A percentile compares a stretch with the other conserved stretches of the same genome.
phyloP scores from a whole-genome alignment of 2,113 vertebrate genomes.

The Heterochromis multidens region DNA sequence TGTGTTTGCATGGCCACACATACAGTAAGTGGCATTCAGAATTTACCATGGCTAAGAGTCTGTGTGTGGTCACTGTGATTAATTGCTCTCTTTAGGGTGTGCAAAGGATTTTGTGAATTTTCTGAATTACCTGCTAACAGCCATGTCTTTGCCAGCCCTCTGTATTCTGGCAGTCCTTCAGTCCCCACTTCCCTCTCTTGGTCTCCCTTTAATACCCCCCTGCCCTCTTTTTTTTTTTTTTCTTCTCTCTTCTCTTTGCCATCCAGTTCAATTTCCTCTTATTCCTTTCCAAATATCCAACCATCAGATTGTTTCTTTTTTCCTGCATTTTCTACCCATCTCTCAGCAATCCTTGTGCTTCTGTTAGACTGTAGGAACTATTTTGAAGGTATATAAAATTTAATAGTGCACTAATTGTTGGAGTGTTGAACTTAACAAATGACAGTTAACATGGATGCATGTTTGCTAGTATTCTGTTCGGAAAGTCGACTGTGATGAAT shows the following conservation, averaged over 20 bases:
- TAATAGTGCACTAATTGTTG: neutral
- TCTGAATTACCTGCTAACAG: conserved; percentile 20
- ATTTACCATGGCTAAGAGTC: neutral
- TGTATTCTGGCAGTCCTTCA: neutral
- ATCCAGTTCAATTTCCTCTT: neutral
- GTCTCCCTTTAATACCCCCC: neutral
- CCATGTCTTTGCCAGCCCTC: neutral
- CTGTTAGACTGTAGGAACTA: neutral
- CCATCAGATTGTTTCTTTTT: neutral
- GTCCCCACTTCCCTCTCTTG: neutral
- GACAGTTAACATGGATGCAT: accelerated
- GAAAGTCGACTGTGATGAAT: neutral
- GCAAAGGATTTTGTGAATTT: conserved; percentile 5
- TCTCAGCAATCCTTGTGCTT: neutral
- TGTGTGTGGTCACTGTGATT: conserved; percentile 11
- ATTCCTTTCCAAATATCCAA: neutral
- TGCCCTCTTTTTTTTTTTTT: neutral
- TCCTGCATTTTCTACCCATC: neutral
- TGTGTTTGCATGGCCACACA: neutral
- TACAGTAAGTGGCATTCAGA: neutral
- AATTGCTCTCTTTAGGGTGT: conserved; percentile 17
- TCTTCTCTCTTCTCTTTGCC: neutral
- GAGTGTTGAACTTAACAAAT: neutral
- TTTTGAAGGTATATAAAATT: neutral
- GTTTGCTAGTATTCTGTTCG: neutral